A percentile compares a stretch with the other conserved stretches of the same genome.
phyloP scores from a whole-genome alignment of 1,140 invertebrate species.

The Lepidostoma basale region DNA sequence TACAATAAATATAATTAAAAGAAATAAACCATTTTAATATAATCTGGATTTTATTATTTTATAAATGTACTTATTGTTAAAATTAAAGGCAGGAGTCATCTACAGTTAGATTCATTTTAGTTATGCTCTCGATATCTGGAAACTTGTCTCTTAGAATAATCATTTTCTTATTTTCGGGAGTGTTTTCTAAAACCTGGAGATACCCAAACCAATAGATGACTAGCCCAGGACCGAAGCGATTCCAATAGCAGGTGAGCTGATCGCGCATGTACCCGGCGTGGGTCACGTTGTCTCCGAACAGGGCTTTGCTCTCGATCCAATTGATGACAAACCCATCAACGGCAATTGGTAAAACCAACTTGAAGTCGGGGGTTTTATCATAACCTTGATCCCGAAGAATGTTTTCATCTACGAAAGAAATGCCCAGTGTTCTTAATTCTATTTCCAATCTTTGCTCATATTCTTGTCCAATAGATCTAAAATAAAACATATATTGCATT shows the following conservation, averaged over 20 bases:
- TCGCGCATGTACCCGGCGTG: constrained; percentile 86
- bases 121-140: constrained; percentile 52
- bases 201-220: constrained; percentile 98
- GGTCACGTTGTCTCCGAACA: constrained; percentile 84
- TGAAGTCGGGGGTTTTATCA: constrained; percentile 95
- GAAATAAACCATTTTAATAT: constrained; percentile 35
- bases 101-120: constrained; percentile 40
- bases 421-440: constrained; percentile 56
- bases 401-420: constrained; percentile 79
- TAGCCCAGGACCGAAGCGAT: constrained; percentile 90
- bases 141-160: constrained; percentile 50
- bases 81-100: not conserved
- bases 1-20: constrained; percentile 32
- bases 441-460: constrained; percentile 58
- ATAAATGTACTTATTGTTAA: not conserved
- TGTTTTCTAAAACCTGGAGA: constrained; percentile 66
- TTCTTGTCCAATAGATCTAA: constrained; percentile 57
- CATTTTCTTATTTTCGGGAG: constrained; percentile 59
- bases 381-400: constrained; percentile 81
- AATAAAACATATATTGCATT: constrained; percentile 1
- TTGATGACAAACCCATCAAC: constrained; percentile 86
- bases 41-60: constrained; percentile 6
- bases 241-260: constrained; percentile 90
- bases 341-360: constrained; percentile 87
- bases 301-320: constrained; percentile 96